Conservation (phyloP, 2,113 vertebrate species). For the Euleptes europaea region DNA sequence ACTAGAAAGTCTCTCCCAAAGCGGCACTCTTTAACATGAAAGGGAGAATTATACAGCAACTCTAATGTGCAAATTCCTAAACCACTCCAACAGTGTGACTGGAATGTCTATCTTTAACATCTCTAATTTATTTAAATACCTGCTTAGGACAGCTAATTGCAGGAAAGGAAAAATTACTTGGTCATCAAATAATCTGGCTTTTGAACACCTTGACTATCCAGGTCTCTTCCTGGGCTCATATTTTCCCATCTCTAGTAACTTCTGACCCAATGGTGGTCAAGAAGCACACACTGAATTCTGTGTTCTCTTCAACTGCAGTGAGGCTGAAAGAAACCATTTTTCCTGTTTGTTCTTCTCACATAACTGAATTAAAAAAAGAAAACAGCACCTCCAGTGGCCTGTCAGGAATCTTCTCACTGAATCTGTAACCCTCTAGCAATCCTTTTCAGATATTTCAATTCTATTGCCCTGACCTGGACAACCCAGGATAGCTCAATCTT, state of each 20-base stretch:
- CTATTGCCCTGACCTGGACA: background rate
- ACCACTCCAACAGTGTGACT: conserved; percentile 36
- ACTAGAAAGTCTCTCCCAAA: conserved; percentile 65
- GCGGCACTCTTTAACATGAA: conserved; percentile 61
- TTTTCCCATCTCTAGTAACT: conserved; percentile 38
- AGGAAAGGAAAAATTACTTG: conserved; percentile 2
- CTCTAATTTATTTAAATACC: conserved; percentile 65
- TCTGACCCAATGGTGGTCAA: conserved; percentile 40
- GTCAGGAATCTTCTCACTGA: background rate
- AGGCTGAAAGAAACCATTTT: conserved; percentile 70
- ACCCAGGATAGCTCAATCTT: too few relatives aligned
- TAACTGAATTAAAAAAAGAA: conserved; percentile 51
- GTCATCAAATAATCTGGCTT: conserved; percentile 32
- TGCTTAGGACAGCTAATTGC: conserved; percentile 48
- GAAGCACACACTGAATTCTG: conserved; percentile 49
- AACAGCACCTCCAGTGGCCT: conserved; percentile 60
- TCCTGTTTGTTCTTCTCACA: conserved; percentile 67
- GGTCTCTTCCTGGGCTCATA: conserved; percentile 5
- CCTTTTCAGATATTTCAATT: background rate
- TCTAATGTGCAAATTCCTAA: conserved; percentile 46
- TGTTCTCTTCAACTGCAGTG: conserved; percentile 63
- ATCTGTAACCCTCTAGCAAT: background rate
- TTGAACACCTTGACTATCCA: background rate
- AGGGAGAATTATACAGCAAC: conserved; percentile 62
- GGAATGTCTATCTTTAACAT: conserved; percentile 48